Base-by-base conservation (phyloP, 1,140 invertebrate species). In the Musca domestica region DNA sequence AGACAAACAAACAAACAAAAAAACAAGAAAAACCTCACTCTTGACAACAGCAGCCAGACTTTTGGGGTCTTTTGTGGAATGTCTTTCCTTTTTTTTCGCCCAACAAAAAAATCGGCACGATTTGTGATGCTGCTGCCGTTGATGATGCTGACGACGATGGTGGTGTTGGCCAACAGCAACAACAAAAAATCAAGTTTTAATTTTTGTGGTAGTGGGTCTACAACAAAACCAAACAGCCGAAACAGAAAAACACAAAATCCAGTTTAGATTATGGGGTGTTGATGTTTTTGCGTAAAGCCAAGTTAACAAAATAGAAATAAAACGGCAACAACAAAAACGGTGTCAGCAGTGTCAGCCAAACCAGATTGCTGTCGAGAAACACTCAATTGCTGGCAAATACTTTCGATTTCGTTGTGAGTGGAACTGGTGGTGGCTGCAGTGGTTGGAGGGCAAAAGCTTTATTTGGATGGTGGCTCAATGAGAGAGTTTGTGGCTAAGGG, bases 321-420 rank as follows among this genome's bases (percentile, higher is more conserved):
- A n/a, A n/a, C n/a, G n/a, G 10, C 34, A 41, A 41, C 34, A 41
- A 41, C 34, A 41, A 41, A 41, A 41, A 41, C 34, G 34, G 34
- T 41, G 34, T 41, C 34, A 66, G 64, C 64, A 66, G 64, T 66
- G 64, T 66, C 64, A 66, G 23, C 12, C 27, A 49, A 64, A 64
- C 41, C 63, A 48, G 63, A 49, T 20, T 23, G 22, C 12, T 41
- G n/a, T n/a, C n/a, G 51, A 23, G 56, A 30, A 61, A 34, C 25
- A 27, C 34, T 61, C 27, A 61, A 56, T 56, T 6, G 23, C 15
- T 56, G 52, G 23, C 19, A 22, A 15, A 70, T 70, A 74, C 73
- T 74, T 74, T 74, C 73, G 72, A 71, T 74, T 74, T 74, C 73
- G 66, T 65, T 74, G 64, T 49, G 69, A 71, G 69, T 63, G 19